These are phyloP conservation scores for Lepus townsendii DNA, from an alignment of 2,797 vertebrate genomes.

Conservation along the genomic window DNA sequence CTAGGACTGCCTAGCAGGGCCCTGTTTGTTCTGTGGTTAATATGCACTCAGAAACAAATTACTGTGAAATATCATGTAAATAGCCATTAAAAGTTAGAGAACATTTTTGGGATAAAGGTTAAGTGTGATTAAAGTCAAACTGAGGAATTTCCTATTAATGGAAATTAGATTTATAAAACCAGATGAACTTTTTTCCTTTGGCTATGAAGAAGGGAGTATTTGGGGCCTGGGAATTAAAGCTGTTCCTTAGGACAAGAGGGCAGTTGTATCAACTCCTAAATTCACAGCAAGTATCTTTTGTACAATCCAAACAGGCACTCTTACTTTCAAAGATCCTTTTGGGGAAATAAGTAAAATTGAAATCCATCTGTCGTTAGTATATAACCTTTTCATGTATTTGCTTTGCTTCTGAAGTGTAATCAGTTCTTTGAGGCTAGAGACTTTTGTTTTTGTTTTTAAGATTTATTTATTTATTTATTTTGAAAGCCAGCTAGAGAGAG, in stretches of 20 bases:
- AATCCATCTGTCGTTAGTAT: slow-evolving; percentile 13
- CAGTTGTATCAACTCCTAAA: slow-evolving; percentile 44
- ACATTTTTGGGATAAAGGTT: slow-evolving; percentile 16
- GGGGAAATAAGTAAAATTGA: neutral
- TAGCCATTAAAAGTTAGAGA: slow-evolving; percentile 14
- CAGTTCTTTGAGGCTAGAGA: neutral
- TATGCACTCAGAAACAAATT: slow-evolving; percentile 37
- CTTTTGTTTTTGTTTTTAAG: neutral
- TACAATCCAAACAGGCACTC: neutral
- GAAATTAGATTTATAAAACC: slow-evolving; percentile 32
- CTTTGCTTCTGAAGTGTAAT: slow-evolving; percentile 56
- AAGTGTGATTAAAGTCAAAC: slow-evolving; percentile 40
- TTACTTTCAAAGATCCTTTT: slow-evolving; percentile 11
- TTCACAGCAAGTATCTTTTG: neutral
- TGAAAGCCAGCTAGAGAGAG: no score
- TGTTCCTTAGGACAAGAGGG: neutral
- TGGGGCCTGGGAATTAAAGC: neutral
- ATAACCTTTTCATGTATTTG: slow-evolving; percentile 20
- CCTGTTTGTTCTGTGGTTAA: slow-evolving; percentile 59
- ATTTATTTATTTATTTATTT: no score
- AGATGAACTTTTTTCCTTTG: neutral
- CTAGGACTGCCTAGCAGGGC: neutral
- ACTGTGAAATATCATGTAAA: slow-evolving; percentile 52
- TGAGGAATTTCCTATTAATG: slow-evolving; percentile 34
- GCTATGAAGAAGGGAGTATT: neutral